Conservation (phyloP, 2,797 vertebrate genomes). For the Nothura maculosa region DNA sequence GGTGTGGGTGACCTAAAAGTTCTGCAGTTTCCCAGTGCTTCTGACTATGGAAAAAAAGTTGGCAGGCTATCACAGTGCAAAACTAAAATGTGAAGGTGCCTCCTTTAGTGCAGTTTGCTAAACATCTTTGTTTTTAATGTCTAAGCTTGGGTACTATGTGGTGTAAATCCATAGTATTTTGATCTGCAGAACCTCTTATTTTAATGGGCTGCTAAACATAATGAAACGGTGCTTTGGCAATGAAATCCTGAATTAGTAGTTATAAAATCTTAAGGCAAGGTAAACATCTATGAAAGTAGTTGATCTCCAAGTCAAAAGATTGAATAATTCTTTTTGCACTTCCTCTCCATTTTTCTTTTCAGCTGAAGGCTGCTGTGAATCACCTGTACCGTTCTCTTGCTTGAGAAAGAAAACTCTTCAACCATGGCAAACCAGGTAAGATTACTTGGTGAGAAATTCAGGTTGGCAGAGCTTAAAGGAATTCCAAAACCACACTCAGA, state of each 20-base stretch:
- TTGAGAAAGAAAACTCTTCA: background rate
- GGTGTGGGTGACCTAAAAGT: background rate
- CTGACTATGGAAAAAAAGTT: background rate
- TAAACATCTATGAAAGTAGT: background rate
- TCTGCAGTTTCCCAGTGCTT: background rate
- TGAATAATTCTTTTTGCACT: background rate
- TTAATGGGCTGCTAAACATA: background rate
- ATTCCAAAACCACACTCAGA: constrained; percentile 44
- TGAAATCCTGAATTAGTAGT: background rate
- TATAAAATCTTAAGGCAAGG: rapidly evolving
- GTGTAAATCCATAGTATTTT: background rate
- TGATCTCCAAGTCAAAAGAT: background rate
- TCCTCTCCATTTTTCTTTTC: background rate
- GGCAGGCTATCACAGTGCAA: background rate
- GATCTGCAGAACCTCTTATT: background rate
- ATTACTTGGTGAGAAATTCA: constrained; percentile 41
- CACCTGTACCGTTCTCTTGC: background rate
- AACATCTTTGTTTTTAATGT: background rate
- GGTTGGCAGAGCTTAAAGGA: constrained; percentile 41
- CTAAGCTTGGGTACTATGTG: background rate
- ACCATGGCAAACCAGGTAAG: constrained; percentile 76
- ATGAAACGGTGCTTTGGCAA: background rate
- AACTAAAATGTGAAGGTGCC: background rate
- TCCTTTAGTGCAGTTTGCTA: background rate
- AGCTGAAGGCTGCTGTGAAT: background rate